phyloP scores from a whole-genome alignment of 2,113 vertebrate genomes.

The Nanger granti region DNA sequence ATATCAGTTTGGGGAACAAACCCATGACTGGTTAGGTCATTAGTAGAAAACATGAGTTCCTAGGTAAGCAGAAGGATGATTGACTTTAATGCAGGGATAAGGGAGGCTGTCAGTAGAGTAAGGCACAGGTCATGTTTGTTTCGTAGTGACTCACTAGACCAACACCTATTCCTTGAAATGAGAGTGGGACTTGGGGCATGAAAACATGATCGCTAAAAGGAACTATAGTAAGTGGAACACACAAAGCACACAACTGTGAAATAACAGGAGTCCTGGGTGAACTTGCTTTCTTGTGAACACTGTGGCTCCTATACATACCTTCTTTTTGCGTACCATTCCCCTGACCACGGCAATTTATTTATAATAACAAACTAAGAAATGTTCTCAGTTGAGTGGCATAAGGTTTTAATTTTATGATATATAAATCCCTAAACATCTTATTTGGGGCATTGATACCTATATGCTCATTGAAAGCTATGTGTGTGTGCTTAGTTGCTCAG shows the following conservation, averaged over 20 bases:
- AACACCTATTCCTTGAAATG: neutral
- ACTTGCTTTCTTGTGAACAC: neutral
- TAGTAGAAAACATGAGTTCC: neutral
- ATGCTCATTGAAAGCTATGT: neutral
- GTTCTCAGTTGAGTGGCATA: neutral
- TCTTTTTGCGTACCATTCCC: neutral
- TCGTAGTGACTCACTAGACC: neutral
- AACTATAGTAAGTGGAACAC: neutral
- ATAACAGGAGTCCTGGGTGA: neutral
- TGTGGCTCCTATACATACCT: neutral
- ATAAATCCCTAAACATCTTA: neutral
- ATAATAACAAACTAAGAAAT: neutral
- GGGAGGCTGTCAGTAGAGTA: neutral
- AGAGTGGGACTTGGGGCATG: neutral
- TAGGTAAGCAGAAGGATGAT: neutral
- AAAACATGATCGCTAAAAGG: neutral
- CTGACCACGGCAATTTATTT: neutral
- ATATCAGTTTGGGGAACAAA: neutral
- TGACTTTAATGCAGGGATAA: neutral
- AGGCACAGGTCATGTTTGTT: neutral
- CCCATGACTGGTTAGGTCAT: neutral
- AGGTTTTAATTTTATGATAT: conserved; percentile 32
- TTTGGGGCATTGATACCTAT: neutral
- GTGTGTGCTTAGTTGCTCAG: neutral
- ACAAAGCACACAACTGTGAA: neutral